Evolutionary conservation across 1,140 invertebrate genomes (phyloP).

Genomic region (Lordiphosa stackelbergi): DNA sequence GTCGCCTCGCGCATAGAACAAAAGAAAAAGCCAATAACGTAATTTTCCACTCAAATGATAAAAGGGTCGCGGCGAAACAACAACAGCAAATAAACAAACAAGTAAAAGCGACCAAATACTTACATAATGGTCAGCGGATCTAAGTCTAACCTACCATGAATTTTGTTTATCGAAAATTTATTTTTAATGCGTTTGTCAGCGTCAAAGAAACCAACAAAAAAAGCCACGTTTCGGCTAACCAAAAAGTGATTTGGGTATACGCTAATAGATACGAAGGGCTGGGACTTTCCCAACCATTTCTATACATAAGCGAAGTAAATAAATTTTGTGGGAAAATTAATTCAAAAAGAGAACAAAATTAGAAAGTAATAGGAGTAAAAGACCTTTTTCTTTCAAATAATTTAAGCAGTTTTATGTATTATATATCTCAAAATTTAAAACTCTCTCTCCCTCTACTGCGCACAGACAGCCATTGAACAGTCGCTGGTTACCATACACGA

Average conservation of each 20-base stretch:
- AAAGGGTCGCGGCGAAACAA: slow-evolving; percentile 35
- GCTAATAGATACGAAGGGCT: slow-evolving; percentile 15
- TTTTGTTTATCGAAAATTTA: slow-evolving; percentile 46
- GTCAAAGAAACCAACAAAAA: slow-evolving; percentile 12
- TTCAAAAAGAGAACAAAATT: too few relatives aligned
- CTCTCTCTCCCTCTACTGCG: not conserved
- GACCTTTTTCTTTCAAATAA: too few relatives aligned
- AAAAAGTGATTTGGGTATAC: slow-evolving; percentile 46
- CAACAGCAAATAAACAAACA: slow-evolving; percentile 11
- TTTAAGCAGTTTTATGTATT: not conserved
- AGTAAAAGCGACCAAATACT: not conserved
- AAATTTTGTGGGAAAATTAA: too few relatives aligned
- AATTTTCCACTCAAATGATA: slow-evolving; percentile 71
- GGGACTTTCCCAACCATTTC: not conserved
- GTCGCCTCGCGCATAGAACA: slow-evolving; percentile 26
- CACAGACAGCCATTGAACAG: slow-evolving; percentile 82
- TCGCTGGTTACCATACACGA: slow-evolving; percentile 85
- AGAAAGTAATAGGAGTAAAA: too few relatives aligned
- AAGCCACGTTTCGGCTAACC: not conserved
- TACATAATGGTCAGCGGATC: slow-evolving; percentile 12
- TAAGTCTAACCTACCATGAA: slow-evolving; percentile 20
- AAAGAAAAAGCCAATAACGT: slow-evolving; percentile 49
- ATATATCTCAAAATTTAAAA: not conserved
- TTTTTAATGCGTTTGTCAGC: slow-evolving; percentile 64
- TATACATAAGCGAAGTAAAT: too few relatives aligned